These are phyloP conservation scores for Rhinoptilus africanus DNA, from an alignment of 2,113 vertebrate genomes.

Conservation along the genomic window DNA sequence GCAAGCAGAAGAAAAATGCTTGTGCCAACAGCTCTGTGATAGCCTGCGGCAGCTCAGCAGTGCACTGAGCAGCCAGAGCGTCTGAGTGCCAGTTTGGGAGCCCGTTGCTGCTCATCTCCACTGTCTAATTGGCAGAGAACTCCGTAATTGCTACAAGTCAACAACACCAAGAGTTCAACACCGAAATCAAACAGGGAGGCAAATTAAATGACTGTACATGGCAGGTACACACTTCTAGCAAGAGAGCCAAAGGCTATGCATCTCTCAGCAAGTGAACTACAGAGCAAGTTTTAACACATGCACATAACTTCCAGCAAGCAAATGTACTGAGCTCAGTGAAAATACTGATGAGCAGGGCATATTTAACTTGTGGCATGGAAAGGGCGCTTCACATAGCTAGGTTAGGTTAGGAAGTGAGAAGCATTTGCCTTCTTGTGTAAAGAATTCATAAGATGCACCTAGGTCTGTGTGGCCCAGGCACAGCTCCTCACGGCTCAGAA, in stretches of 20 bases:
- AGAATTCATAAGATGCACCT: neutral
- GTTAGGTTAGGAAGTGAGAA: neutral
- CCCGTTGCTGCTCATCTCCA: neutral
- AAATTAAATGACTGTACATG: neutral
- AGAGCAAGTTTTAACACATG: neutral
- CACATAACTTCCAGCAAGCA: neutral
- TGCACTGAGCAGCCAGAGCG: neutral
- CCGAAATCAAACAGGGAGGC: neutral
- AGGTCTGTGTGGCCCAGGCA: neutral
- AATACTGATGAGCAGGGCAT: neutral
- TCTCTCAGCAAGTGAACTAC: neutral
- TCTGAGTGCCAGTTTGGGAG: neutral
- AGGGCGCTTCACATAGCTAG: neutral
- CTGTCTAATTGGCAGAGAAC: conserved; percentile 37
- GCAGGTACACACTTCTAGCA: neutral
- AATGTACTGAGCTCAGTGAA: neutral
- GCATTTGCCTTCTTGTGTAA: neutral
- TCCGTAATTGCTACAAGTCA: neutral
- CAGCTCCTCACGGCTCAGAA: neutral
- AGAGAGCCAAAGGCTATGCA: neutral
- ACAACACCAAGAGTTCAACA: neutral
- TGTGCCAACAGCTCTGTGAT: conserved; percentile 28
- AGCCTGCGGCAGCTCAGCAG: conserved; percentile 4
- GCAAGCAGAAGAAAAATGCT: conserved; percentile 35
- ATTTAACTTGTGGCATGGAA: neutral